These are phyloP conservation scores for Brenthis hecate DNA, from an alignment of 2,888 invertebrate genomes.

Conservation along the genomic window DNA sequence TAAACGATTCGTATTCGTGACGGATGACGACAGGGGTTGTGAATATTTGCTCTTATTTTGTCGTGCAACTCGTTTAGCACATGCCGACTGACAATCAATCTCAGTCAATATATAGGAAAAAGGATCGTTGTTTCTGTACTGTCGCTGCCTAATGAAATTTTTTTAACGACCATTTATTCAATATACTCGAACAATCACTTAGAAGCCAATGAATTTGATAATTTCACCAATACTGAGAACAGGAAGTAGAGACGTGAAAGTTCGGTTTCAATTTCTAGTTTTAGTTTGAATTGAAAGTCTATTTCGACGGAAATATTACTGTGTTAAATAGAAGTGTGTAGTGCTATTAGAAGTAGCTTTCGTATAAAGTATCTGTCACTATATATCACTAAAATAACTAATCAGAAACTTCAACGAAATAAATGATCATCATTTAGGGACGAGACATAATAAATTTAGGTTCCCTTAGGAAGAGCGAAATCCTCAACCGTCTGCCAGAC, in stretches of 20 bases:
- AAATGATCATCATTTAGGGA: constrained; percentile 23
- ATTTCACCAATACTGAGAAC: neutral
- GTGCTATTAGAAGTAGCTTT: neutral
- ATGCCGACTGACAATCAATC: constrained; percentile 79
- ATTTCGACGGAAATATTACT: too few relatives aligned
- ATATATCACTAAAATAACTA: constrained; percentile 23
- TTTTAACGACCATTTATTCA: constrained; percentile 52
- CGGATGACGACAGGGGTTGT: constrained; percentile 70
- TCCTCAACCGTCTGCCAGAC: constrained; percentile 55
- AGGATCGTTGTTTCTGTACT: constrained; percentile 69
- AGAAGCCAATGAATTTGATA: constrained; percentile 10
- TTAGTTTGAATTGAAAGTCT: too few relatives aligned
- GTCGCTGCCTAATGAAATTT: constrained; percentile 69
- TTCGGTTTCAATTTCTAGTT: too few relatives aligned
- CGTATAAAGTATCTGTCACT: neutral
- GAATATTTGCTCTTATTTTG: constrained; percentile 75
- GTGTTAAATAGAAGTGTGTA: too few relatives aligned
- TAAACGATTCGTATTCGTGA: constrained; percentile 69
- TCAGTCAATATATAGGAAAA: constrained; percentile 77
- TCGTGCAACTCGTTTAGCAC: constrained; percentile 73
- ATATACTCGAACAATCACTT: constrained; percentile 28
- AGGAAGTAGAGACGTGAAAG: neutral
- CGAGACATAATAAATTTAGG: constrained; percentile 28
- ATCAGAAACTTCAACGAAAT: constrained; percentile 25
- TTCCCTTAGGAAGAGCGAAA: constrained; percentile 49